phyloP scores from a whole-genome alignment of 2,888 invertebrate species.

The Prenolepis imparis region DNA sequence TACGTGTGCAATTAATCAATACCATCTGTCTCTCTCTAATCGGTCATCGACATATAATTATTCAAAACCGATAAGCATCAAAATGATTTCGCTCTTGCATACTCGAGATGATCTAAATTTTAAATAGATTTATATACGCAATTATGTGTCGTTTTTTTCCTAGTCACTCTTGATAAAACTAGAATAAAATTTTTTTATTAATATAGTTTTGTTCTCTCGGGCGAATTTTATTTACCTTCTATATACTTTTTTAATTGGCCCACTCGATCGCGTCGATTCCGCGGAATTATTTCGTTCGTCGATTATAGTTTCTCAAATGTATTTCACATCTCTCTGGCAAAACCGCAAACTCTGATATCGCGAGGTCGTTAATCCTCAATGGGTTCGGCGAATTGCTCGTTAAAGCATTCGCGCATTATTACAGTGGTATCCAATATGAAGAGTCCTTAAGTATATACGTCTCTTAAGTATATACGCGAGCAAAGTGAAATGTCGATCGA shows the following conservation, averaged over 20 bases:
- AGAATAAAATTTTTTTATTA: not conserved
- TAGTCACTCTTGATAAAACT: not conserved
- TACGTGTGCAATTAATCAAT: not conserved
- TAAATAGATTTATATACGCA: not conserved
- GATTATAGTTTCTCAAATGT: conserved; percentile 64
- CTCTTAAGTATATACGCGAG: not conserved
- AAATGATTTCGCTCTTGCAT: not conserved
- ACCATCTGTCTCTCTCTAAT: not conserved
- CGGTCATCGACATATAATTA: not conserved
- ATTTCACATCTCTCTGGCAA: conserved; percentile 12
- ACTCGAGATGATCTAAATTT: not conserved
- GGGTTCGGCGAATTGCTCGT: conserved; percentile 63
- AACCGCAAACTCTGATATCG: conserved; percentile 32
- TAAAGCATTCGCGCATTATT: conserved; percentile 53
- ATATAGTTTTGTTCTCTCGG: too few species aligned
- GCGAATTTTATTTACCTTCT: not conserved
- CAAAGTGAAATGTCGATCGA: not conserved
- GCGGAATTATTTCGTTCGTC: conserved; percentile 58
- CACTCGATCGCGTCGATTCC: conserved; percentile 27
- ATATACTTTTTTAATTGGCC: not conserved
- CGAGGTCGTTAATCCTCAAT: conserved; percentile 57
- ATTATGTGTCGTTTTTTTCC: not conserved
- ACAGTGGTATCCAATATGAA: not conserved
- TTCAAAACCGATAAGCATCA: not conserved
- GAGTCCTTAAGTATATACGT: not conserved